Percentiles rank a stretch among this genome's conserved stretches.
Conservation (phyloP, 2,797 vertebrate genomes). For the Pristis pectinata region DNA sequence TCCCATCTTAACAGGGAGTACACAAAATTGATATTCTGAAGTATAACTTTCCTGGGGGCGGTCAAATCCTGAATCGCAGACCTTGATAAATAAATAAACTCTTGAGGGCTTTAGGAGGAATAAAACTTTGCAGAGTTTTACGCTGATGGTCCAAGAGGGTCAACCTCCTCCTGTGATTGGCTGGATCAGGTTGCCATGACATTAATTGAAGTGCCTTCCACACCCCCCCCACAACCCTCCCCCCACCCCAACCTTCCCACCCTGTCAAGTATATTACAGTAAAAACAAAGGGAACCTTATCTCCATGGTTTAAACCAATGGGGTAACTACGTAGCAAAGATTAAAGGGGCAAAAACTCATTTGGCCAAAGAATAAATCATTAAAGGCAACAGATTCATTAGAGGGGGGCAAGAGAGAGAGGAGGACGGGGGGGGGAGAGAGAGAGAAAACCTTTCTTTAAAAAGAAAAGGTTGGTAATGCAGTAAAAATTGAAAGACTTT, state of each 20-base stretch:
- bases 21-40: slow-evolving; percentile 81
- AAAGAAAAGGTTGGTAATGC: slow-evolving; percentile 61
- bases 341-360: slow-evolving; percentile 56
- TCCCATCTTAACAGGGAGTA: slow-evolving; percentile 89
- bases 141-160: slow-evolving; percentile 62
- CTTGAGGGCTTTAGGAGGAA: slow-evolving; percentile 76
- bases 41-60: slow-evolving; percentile 82
- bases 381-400: slow-evolving; percentile 60
- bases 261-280: slow-evolving; percentile 60
- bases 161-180: slow-evolving; percentile 70
- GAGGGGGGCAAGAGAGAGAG: too few species aligned
- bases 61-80: slow-evolving; percentile 75
- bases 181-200: slow-evolving; percentile 62
- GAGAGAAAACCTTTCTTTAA: slow-evolving; percentile 41
- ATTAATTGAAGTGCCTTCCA: slow-evolving; percentile 59
- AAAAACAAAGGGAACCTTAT: slow-evolving; percentile 68
- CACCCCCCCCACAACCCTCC: background rate
- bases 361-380: slow-evolving; percentile 70
- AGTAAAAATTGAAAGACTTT: slow-evolving; percentile 67
- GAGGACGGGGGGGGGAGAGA: background rate
- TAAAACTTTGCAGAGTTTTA: slow-evolving; percentile 70
- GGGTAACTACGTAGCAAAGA: slow-evolving; percentile 48
- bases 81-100: slow-evolving; percentile 90
- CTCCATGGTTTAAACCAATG: slow-evolving; percentile 74
- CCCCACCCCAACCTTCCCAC: background rate